Base-by-base conservation (phyloP, 1,140 invertebrate species). In the Aphaenogaster floridana region DNA sequence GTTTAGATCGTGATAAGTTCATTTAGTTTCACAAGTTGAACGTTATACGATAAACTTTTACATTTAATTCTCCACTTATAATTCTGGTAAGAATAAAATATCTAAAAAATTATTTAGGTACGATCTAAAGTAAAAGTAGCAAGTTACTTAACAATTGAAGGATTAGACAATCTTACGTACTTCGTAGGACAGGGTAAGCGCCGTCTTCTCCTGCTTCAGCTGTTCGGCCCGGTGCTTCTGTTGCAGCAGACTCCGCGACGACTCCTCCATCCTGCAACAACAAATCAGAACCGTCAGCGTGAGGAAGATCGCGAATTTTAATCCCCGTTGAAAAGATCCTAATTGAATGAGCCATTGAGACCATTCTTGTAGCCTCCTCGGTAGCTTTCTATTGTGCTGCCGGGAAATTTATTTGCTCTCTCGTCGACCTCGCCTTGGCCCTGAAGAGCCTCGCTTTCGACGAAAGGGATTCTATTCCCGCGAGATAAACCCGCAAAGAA, bases 191-290 rank as follows among this genome's bases (percentile, higher is more conserved):
- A 97, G 95, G 81, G 97, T 97, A 83, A 98, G 95, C 61, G 97
- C 97, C 86, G 96, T 96, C 93, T 98, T 97, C 94, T 98, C 97
- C 93, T 98, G 97, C 95, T 97, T 97, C 93, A 98, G 94, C 95
- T 97, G 97, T 92, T 98, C 97, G 88, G 97, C 97, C 91, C 97
- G 96, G 91, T 96, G 97, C 94, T 98, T 98, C 94, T 98, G 97
- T 92, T 97, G 97, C 91, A 97, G 94, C 95, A 97, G 95, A 36
- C 97, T 96, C 72, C 97, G 96, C 72, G 97, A 96, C 81, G 97
- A 97, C 93, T 97, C 97, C 94, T 97, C 97, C 97, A 97, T 97
- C 94, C 97, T 97, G 96, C 1, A 97, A 95, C 92, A 96, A 95
- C 59, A 88, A 87, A 84, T 45, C 57, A 59, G 57, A 83, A 9